Evolutionary conservation across 2,888 invertebrate genomes (phyloP), one percentile per base, ranked within the genome.

Genomic region (Drosophila testacea): DNA sequence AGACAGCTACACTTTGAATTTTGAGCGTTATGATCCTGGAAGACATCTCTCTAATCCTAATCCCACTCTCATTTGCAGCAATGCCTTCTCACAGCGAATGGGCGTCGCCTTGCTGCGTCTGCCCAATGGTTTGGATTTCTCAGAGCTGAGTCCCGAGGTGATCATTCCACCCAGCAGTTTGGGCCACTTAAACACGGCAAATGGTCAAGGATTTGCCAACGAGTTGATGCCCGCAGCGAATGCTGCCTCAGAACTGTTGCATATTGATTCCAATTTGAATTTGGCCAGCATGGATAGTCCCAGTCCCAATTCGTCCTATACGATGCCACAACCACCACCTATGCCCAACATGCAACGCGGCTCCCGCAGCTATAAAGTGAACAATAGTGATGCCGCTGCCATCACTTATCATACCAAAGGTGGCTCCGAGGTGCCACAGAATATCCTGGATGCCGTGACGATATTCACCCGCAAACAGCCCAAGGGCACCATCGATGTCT

Each of bases 31-130:
- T 16, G 16, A 1, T 16, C 16, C 16, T 1, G 3, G 13, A 6
- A 27, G n/a, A n/a, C n/a, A 9, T n/a, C 2, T 60, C 41, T 1
- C n/a, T 39, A 44, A 69, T 9, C 2, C 4, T 0, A 13, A 10
- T 28, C 28, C n/a, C 10, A 9, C 3, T 36, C 7, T 30, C 27
- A 1, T 60, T 85, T 91, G 44, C 89, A 96, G 98, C 91, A 96
- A 98, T 81, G 97, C 98, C 0, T 98, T 99, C 92, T 98, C 99
- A 88, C 95, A 96, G 89, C 96, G 98, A 51, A 94, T 98, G 87
- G 96, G 98, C 0, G 97, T 99, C 4, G 96, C 97, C 0, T 97
- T 99, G 76, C 93, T 99, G 6, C 95, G 98, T 28, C 94, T 98
- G 32, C 94, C 95, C 0, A 96, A 96, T 80, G 99, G 99, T 0